phyloP scores from a whole-genome alignment of 2,797 vertebrate genomes.

The Propithecus deckenii region DNA sequence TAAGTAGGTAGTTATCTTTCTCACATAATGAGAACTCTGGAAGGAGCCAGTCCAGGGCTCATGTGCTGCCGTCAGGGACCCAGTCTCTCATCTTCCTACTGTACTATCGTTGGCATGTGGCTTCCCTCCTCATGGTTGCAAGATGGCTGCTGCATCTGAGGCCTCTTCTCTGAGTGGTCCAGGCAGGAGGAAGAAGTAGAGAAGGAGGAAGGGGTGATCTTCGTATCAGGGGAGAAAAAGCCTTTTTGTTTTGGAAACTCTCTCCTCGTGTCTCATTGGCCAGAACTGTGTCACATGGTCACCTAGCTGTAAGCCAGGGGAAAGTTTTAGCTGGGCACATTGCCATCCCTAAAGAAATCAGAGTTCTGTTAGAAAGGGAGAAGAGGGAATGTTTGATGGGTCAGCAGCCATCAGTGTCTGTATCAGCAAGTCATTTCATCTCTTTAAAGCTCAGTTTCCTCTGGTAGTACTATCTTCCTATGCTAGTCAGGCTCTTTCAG shows the following conservation, averaged over 20 bases:
- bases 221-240: background rate
- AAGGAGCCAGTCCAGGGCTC: background rate
- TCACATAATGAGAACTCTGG: background rate
- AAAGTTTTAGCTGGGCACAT: background rate
- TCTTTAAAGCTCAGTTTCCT: background rate
- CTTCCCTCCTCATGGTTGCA: background rate
- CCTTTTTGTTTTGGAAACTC: background rate
- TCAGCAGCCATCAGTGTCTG: background rate
- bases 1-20: background rate
- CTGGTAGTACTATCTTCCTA: background rate
- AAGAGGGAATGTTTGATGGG: background rate
- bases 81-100: background rate
- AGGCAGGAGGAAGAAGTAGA: background rate
- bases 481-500: background rate
- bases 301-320: too few relatives aligned
- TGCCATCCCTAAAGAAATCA: background rate
- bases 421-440: background rate
- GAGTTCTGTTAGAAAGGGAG: background rate
- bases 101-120: accelerated
- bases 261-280: background rate
- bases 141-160: background rate
- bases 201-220: background rate
- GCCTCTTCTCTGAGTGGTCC: background rate
- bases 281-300: background rate
- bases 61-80: accelerated